Evolutionary conservation across 1,140 invertebrate genomes (phyloP).

Genomic region (Dryas iulia): DNA sequence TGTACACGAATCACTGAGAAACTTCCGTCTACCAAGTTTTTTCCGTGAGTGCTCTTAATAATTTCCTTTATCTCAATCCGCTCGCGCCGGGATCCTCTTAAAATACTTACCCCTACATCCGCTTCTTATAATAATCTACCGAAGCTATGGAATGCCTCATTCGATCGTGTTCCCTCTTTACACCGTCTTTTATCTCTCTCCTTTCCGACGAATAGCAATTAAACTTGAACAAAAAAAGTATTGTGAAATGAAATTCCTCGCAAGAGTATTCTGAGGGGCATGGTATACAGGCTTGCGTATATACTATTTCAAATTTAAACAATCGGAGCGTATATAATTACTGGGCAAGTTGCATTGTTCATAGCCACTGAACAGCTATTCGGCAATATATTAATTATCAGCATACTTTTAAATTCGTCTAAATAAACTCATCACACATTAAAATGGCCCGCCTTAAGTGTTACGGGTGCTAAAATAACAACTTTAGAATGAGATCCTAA

Average conservation of each 20-base stretch:
- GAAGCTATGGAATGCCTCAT: conserved; percentile 73
- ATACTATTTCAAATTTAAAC: conserved; percentile 67
- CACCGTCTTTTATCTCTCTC: conserved; percentile 74
- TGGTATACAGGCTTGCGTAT: conserved; percentile 15
- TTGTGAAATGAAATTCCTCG: conserved; percentile 67
- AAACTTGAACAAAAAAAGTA: conserved; percentile 64
- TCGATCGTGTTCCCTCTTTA: conserved; percentile 64
- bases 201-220: conserved; percentile 64
- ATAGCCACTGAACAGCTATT: conserved; percentile 67
- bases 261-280: conserved; percentile 52
- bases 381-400: conserved; percentile 67
- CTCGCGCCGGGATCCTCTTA: conserved; percentile 74
- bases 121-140: conserved; percentile 79
- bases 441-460: conserved; percentile 42
- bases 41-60: conserved; percentile 68
- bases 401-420: conserved; percentile 49
- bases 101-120: conserved; percentile 79
- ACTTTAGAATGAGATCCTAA: conserved; percentile 38
- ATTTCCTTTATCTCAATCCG: conserved; percentile 78
- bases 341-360: conserved; percentile 64
- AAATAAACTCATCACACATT: conserved; percentile 63
- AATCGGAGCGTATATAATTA: conserved; percentile 73
- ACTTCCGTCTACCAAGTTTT: conserved; percentile 73
- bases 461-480: conserved; percentile 64
- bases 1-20: conserved; percentile 36